Base-by-base conservation (phyloP, 2,888 invertebrate genomes). In the Napeogenes inachia region DNA sequence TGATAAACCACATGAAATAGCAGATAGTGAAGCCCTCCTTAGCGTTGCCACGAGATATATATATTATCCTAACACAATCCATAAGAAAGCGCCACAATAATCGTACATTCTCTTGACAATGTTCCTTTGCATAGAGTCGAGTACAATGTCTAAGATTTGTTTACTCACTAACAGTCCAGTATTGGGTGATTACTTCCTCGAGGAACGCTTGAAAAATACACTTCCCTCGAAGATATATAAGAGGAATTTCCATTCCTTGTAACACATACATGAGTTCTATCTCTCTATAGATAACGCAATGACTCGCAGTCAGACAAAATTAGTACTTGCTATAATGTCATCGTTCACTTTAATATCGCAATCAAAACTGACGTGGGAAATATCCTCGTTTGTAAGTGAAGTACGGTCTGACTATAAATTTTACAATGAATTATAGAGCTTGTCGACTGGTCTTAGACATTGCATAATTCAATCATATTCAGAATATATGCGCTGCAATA, bases 291-390 rank as follows among this genome's bases (percentile, higher is more conserved):
- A 85, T 85, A 84, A 78, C 73, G 78, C 76, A 64, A 76, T 71
- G 70, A 71, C 74, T 76, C 73, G 74, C 75, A 70, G 72, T 73
- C 75, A 76, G 75, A 75, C 78, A 84, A 87, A 85, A 87, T 88
- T 84, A 86, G 85, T 82, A 79, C 79, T 77, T 81, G 82, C 82
- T 82, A 81, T 82, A 85, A 85, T 85, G 84, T 85, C 87, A 85
- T 87, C 85, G 82, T 81, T 84, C 80, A 85, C 82, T 82, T 85
- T 86, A 84, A 89, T 86, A 88, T 86, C 81, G 83, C 85, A 86
- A 87, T 89, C 87, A 87, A 87, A 86, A 82, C 80, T 84, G 86
- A 89, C 88, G 81, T 90, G 89, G 87, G 89, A 89, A 89, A 87
- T 87, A 85, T 82, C 82, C 85, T 88, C 84, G 84, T 90, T 90